A percentile compares a stretch with the other conserved stretches of the same genome.
These are phyloP conservation scores for Notechis scutatus DNA, from an alignment of 2,113 vertebrate genomes.

Conservation along the genomic window DNA sequence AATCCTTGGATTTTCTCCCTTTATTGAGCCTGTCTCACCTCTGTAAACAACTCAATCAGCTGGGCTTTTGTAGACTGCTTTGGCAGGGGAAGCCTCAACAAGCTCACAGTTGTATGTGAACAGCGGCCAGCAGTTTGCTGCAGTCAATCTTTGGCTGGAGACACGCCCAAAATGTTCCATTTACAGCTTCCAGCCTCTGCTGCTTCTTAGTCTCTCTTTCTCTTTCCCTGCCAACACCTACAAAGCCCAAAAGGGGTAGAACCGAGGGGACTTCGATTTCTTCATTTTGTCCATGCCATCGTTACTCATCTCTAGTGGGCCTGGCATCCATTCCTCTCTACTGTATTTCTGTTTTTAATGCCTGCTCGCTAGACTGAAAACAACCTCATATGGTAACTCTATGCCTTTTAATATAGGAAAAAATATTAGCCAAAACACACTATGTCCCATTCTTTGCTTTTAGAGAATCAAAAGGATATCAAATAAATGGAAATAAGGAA, in stretches of 20 bases:
- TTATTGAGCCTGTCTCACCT: constrained; percentile 55
- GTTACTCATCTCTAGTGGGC: background rate
- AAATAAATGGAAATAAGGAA: background rate
- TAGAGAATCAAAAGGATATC: background rate
- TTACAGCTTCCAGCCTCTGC: constrained; percentile 51
- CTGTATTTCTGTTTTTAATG: background rate
- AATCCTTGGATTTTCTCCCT: constrained; percentile 64
- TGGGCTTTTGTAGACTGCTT: constrained; percentile 46
- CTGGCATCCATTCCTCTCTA: background rate
- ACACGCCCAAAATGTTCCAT: constrained; percentile 65
- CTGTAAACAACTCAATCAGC: constrained; percentile 35
- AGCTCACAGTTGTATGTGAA: constrained; percentile 57
- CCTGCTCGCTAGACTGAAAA: background rate
- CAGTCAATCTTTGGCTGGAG: constrained; percentile 63
- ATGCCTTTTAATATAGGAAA: background rate
- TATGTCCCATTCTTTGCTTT: background rate
- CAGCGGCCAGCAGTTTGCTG: constrained; percentile 35
- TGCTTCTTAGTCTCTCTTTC: constrained; percentile 34
- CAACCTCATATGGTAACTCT: background rate
- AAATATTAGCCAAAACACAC: background rate
- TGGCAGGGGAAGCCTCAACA: constrained; percentile 51
- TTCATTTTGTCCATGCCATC: background rate
- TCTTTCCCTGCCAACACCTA: constrained; percentile 18
- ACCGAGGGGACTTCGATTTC: background rate
- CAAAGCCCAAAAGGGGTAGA: background rate